phyloP scores from a whole-genome alignment of 2,888 invertebrate genomes.

The Pseudococcus viburni region DNA sequence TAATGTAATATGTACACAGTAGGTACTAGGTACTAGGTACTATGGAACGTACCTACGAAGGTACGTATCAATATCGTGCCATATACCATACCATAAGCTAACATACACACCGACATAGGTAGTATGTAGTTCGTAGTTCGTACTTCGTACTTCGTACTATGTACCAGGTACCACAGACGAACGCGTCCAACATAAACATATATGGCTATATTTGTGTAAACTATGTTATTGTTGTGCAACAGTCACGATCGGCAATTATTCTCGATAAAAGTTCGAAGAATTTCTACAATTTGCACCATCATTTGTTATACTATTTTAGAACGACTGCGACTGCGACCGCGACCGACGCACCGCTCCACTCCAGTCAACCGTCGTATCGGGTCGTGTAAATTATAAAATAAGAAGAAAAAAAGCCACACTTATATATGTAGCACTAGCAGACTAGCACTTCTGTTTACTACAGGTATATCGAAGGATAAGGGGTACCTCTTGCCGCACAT shows the following conservation, averaged over 20 bases:
- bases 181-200: slow-evolving; percentile 52
- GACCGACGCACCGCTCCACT: neutral
- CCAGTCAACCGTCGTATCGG: no score
- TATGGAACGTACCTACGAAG: neutral
- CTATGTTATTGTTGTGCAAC: slow-evolving; percentile 64
- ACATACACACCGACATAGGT: neutral
- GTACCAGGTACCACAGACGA: neutral
- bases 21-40: neutral
- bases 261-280: slow-evolving; percentile 58
- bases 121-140: neutral
- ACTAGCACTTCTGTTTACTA: neutral
- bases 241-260: slow-evolving; percentile 64
- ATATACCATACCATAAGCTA: neutral
- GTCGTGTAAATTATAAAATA: neutral
- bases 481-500: no score
- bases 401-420: neutral
- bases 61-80: slow-evolving; percentile 60
- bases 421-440: neutral
- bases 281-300: slow-evolving; percentile 65
- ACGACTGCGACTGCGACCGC: neutral
- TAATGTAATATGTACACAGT: neutral
- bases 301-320: slow-evolving; percentile 60
- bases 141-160: neutral
- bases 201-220: slow-evolving; percentile 65
- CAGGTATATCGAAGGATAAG: neutral